phyloP scores from a whole-genome alignment of 2,797 vertebrate species.

The Rhynchotus rufescens region DNA sequence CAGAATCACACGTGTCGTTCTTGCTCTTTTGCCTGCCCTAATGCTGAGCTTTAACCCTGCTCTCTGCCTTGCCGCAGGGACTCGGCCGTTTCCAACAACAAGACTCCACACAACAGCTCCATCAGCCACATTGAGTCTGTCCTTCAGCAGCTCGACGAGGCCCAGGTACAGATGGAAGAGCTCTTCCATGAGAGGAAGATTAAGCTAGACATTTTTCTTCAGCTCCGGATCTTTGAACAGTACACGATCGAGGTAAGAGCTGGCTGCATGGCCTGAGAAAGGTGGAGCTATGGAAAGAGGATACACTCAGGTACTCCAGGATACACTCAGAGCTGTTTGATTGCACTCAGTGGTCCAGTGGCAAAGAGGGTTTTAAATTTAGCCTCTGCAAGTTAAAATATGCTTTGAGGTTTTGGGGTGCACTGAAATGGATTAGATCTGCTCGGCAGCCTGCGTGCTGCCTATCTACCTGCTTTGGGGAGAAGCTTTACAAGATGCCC shows the following conservation, averaged over 20 bases:
- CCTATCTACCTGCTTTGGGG: neutral
- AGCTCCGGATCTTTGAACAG: slow-evolving; percentile 96
- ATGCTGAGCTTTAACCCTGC: slow-evolving; percentile 1
- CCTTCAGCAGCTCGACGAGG: slow-evolving; percentile 95
- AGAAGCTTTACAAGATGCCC: neutral
- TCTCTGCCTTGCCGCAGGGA: slow-evolving; percentile 81
- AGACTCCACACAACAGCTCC: slow-evolving; percentile 93
- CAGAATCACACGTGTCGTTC: neutral
- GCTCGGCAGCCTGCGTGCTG: neutral
- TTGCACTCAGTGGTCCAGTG: neutral
- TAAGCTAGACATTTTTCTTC: slow-evolving; percentile 94
- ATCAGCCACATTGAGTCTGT: slow-evolving; percentile 96
- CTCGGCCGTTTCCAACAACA: slow-evolving; percentile 88
- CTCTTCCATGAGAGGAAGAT: slow-evolving; percentile 96
- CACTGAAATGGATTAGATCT: neutral
- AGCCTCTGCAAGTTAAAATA: neutral
- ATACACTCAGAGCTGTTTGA: neutral
- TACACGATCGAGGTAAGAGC: slow-evolving; percentile 87
- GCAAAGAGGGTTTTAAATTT: neutral
- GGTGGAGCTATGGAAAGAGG: neutral
- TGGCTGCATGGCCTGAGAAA: neutral
- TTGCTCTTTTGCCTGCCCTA: slow-evolving; percentile 1
- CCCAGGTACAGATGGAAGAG: slow-evolving; percentile 96
- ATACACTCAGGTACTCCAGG: too few relatives aligned
- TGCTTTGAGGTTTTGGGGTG: neutral